Evolutionary conservation across 2,888 invertebrate genomes (phyloP), one percentile per base, ranked within the genome.

Genomic region (Patella depressa): DNA sequence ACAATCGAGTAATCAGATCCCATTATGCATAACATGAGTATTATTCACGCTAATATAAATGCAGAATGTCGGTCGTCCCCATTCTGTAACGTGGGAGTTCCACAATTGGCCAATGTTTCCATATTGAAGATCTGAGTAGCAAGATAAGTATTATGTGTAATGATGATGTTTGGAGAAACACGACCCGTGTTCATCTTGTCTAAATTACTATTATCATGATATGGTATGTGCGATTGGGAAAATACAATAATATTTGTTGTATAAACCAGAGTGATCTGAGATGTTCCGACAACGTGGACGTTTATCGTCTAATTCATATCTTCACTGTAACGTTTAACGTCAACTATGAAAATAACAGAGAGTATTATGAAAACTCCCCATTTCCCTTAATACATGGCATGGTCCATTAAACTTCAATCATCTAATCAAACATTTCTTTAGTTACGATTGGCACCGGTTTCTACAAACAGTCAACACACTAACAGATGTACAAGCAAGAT

Each of bases 391-490:
- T 24, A 65, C 14, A 65, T 24, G 24, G 24, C 65, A 24, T 65
- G 24, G 65, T 65, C 65, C 19, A 65, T 65, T 65, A 65, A 65
- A 65, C 65, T 14, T 65, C 65, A 24, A 65, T 65, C 65, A 65
- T 65, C 65, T 24, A 65, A 65, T 65, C 65, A 65, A 65, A 65
- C 65, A 65, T 65, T 65, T 65, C 65, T 65, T 65, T 65, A 19
- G 65, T 65, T 65, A 24, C 19, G 24, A 19, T 65, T 65, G 65
- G 65, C 65, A 65, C 65, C 19, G 65, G 19, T 15, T 24, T 24
- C 19, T 65, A 65, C 65, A 65, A 65, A 65, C 65, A 65, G 65
- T 65, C 65, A 19, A 9, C 19, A 65, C 24, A 24, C 65, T 45
- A 24, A 65, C 65, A 65, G 65, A 65, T 65, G 65, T 65, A 65